These are phyloP conservation scores for Drosophila repleta DNA, from an alignment of 1,140 invertebrate species.

Conservation along the genomic window DNA sequence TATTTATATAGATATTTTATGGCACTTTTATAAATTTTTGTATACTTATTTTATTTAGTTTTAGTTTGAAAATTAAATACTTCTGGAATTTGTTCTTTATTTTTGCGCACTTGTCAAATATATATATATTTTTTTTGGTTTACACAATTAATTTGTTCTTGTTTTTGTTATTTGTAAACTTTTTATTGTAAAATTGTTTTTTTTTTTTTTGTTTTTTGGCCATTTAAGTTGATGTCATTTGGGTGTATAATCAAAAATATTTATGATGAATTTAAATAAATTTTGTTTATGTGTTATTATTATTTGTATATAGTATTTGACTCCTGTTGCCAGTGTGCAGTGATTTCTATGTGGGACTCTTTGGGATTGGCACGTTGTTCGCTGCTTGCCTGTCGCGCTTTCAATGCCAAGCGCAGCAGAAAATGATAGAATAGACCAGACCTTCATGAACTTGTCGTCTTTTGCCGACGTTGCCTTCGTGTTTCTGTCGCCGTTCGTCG, in stretches of 20 bases:
- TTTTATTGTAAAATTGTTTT: constrained; percentile 43
- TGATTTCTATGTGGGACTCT: constrained; percentile 35
- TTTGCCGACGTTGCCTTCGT: constrained; percentile 21
- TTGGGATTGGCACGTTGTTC: constrained; percentile 68
- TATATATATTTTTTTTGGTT: constrained; percentile 26
- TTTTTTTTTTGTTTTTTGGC: constrained; percentile 30
- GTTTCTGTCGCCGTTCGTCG: constrained; percentile 16
- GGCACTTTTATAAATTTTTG: constrained; percentile 2
- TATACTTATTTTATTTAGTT: constrained; percentile 4
- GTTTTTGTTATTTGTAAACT: constrained; percentile 29
- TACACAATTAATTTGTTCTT: constrained; percentile 64
- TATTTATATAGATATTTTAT: constrained; percentile 27
- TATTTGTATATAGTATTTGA: constrained; percentile 5
- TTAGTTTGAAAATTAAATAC: constrained; percentile 5
- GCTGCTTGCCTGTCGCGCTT: constrained; percentile 72
- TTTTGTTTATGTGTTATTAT: constrained; percentile 29
- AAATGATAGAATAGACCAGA: too few relatives aligned
- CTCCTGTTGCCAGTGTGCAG: constrained; percentile 19
- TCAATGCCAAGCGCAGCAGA: constrained; percentile 75
- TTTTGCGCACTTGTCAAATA: constrained; percentile 44
- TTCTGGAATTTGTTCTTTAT: constrained; percentile 25
- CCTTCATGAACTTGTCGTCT: too few relatives aligned
- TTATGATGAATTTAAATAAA: constrained; percentile 22
- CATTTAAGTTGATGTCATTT: constrained; percentile 60
- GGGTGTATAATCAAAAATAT: constrained; percentile 34